Base-by-base conservation (phyloP, 2,888 invertebrate genomes). In the Plusia festucae region DNA sequence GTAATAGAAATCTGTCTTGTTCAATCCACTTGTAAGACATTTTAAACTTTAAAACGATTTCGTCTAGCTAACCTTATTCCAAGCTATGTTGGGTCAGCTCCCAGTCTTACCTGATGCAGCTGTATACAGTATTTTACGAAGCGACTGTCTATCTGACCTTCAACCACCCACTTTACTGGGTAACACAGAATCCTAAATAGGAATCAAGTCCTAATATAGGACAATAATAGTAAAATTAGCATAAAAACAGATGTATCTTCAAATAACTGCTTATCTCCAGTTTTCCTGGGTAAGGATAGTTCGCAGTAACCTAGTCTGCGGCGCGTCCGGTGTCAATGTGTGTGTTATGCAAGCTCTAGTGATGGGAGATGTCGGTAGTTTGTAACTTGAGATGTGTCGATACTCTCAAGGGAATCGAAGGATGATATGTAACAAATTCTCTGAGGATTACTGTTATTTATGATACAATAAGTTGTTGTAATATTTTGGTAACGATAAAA, bases 261-360 rank as follows among this genome's bases (percentile, higher is more conserved):
- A 60, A 40, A 60, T 61, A 68, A 65, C 78, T 66, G 70, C 64
- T 68, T 73, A 78, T 78, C 82, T 80, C 71, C 56, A 54, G 69
- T 80, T 72, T 68, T 69, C 76, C 69, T 73, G 53, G 49, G 57
- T 65, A 70, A 77, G 82, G 75, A 82, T 72, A 81, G 82, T 73
- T 78, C 53, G 74, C 77, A 74, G 67, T 79, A 79, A 73, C 73
- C 73, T 68, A 81, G 82, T 73, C 79, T 79, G 67, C 61, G 40
- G 62, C 52, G 58, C 82, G 78, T 81, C 81, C 81, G 81, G 75
- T 46, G 60, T 52, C 53, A 64, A 63, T 80, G 71, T 65, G 58
- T 75, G 70, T 68, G 78, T 80, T 82, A 80, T 80, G 82, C 82
- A 80, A 82, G 75, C 66, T 32, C 6, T 75, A 79, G 82, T 73